Base-by-base conservation (phyloP, 64 coral and sea anemone species). In the Actinia equina region DNA sequence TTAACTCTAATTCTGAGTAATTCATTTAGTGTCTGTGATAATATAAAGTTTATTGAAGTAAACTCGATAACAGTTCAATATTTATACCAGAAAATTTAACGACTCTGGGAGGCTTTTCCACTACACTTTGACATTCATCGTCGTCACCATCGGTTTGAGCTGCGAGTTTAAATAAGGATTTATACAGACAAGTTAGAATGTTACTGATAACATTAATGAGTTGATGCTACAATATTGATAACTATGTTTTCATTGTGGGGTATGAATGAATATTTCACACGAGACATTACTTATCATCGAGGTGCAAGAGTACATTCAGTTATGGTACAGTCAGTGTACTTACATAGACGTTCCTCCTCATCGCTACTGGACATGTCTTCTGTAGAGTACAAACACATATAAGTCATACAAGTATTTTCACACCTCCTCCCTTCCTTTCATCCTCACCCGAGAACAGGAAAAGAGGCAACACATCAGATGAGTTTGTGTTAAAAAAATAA, bases 301-400 rank as follows among this genome's bases (percentile, higher is more conserved):
- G 6, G 52, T 54, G 30, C 30, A 37, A 37, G 30, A 37, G 46
- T 49, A 6, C 4, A 49, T 49, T 49, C 59, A 60, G 59, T 60
- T 2, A 60, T 65, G 20, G 78, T 43, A 71, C 54, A 23, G 22
- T 20, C 55, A 49, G 46, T 11, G 23, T 86, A 65, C 55, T 82
- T 82, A 95, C 94, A 83, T 17, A 92, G 83, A 18, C 76, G 49
- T 41, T 92, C 90, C 43, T 92, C 93, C 13, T 79, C 93, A 26
- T 91, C 89, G 58, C 89, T 91, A 52, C 88, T 90, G 67, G 27
- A 30, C 20, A 51, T 41, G 19, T 86, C 83, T 71, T 91, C 89
- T 91, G 70, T 59, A 86, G 59, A 61, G 26, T 1, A 57, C 13
- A 57, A 7, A 57, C 2, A 57, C 15, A 16, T 57, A 57, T 57